Evolutionary conservation across 2,113 vertebrate genomes (phyloP).

Genomic region (Oryzias woworae): DNA sequence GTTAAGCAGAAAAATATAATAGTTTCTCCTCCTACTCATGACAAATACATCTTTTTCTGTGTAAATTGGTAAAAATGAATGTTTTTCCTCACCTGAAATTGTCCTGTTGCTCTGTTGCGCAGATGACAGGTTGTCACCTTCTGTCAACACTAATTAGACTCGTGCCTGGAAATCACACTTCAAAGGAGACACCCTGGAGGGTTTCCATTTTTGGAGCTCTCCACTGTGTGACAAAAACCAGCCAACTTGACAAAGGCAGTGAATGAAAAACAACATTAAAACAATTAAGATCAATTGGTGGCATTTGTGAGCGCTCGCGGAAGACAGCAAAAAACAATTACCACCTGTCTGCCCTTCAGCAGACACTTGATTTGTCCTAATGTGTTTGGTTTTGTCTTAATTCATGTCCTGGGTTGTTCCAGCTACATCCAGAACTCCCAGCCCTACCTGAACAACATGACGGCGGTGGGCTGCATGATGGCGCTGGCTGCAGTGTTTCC

Average conservation of each 20-base stretch:
- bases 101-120: not conserved
- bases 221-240: conserved; percentile 3
- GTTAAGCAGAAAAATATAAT: too few relatives aligned
- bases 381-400: not conserved
- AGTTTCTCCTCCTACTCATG: too few relatives aligned
- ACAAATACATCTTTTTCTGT: not conserved
- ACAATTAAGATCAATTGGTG: not conserved
- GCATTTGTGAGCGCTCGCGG: not conserved
- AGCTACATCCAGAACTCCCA: conserved; percentile 98
- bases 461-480: conserved; percentile 91
- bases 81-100: conserved; percentile 6
- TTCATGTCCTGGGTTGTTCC: conserved; percentile 16
- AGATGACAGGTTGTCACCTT: conserved; percentile 2
- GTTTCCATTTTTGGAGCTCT: conserved; percentile 10
- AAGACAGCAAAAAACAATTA: not conserved
- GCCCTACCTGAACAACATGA: conserved; percentile 96
- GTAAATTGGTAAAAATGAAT: not conserved
- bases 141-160: conserved; percentile 37
- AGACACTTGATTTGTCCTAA: not conserved
- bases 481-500: conserved; percentile 91
- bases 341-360: not conserved
- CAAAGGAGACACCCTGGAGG: conserved; percentile 10
- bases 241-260: not conserved
- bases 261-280: not conserved
- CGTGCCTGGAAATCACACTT: conserved; percentile 25